phyloP scores from a whole-genome alignment of 2,888 invertebrate species.

The Archips crataeganus region DNA sequence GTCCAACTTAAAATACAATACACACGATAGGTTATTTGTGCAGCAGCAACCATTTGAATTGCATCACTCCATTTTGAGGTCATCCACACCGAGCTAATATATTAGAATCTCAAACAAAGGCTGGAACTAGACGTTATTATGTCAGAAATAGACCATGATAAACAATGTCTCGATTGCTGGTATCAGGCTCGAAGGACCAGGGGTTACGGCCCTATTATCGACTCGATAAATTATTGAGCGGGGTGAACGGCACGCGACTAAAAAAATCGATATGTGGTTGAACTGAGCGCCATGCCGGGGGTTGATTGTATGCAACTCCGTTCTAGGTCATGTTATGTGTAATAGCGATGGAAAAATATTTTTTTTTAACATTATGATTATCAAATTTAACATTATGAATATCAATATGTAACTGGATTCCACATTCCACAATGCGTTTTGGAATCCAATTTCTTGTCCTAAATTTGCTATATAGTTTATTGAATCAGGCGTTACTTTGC shows the following conservation, averaged over 20 bases:
- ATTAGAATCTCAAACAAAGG: constrained; percentile 35
- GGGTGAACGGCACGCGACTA: constrained; percentile 55
- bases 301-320: constrained; percentile 24
- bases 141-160: constrained; percentile 23
- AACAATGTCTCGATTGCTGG: constrained; percentile 42
- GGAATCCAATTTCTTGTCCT: too few relatives aligned
- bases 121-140: constrained; percentile 20
- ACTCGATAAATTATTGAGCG: constrained; percentile 45
- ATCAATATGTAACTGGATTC: too few relatives aligned
- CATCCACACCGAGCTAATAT: constrained; percentile 35
- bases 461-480: too few relatives aligned
- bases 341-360: background rate
- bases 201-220: constrained; percentile 46
- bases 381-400: too few relatives aligned
- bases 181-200: constrained; percentile 45
- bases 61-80: constrained; percentile 35
- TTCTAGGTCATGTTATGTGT: constrained; percentile 27
- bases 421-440: too few relatives aligned
- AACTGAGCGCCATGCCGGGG: constrained; percentile 35
- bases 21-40: constrained; percentile 11
- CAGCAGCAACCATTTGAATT: constrained; percentile 36
- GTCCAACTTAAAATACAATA: constrained; percentile 7
- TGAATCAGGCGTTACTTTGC: too few relatives aligned
- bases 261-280: constrained; percentile 48
- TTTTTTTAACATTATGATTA: too few relatives aligned